These are phyloP conservation scores for Apaloderma vittatum DNA, from an alignment of 2,113 vertebrate species.

Conservation along the genomic window DNA sequence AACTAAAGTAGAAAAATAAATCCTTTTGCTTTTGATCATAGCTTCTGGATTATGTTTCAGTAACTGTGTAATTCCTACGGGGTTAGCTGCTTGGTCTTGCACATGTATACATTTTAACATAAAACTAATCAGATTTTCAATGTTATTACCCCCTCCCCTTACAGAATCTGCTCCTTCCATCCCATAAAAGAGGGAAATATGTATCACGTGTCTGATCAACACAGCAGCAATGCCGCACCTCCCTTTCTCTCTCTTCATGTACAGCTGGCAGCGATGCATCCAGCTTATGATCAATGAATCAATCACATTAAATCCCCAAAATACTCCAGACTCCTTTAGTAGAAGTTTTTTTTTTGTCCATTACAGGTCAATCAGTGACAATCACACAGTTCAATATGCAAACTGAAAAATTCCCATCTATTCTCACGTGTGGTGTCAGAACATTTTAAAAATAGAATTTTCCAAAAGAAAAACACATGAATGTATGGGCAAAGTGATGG, in stretches of 20 bases:
- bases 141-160: neutral
- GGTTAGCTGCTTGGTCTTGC: neutral
- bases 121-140: constrained; percentile 14
- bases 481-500: neutral
- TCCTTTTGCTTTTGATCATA: neutral
- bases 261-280: neutral
- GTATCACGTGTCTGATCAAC: rapidly evolving
- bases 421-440: neutral
- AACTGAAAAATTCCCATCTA: neutral
- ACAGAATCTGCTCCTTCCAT: neutral
- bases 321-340: neutral
- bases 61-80: neutral
- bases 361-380: neutral
- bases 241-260: neutral
- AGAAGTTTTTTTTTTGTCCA: neutral
- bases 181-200: neutral
- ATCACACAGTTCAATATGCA: neutral
- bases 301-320: neutral
- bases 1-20: constrained; percentile 5
- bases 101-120: neutral
- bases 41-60: neutral
- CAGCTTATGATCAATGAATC: neutral
- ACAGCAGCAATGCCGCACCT: neutral
- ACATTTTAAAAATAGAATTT: neutral
- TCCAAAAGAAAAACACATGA: neutral